Evolutionary conservation across 2,797 vertebrate species (phyloP).

Genomic region (Alcedo atthis): DNA sequence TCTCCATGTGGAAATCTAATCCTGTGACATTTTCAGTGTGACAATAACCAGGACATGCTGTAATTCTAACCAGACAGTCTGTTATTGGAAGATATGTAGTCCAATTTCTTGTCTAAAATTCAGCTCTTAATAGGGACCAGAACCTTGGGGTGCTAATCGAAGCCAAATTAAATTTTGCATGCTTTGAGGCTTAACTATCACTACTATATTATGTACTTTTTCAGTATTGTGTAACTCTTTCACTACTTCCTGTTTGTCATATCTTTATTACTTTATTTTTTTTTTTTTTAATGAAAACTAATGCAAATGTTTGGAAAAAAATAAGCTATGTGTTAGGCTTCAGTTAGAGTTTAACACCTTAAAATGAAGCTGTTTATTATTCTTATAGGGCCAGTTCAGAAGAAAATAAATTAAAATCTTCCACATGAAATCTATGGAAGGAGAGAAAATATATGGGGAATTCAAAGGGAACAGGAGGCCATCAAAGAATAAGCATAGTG

Average conservation of each 20-base stretch:
- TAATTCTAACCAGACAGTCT: conserved; percentile 50
- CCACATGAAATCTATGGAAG: not conserved
- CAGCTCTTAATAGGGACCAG: conserved; percentile 53
- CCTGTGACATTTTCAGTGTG: conserved; percentile 49
- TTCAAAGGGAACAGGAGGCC: not conserved
- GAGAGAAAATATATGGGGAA: not conserved
- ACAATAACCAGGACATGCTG: conserved; percentile 43
- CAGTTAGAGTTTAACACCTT: not conserved
- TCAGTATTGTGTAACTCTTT: not conserved
- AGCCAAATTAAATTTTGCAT: conserved; percentile 43
- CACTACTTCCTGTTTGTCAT: not conserved
- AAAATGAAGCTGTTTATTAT: not conserved
- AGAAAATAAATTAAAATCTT: not conserved
- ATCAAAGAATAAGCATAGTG: fast-evolving
- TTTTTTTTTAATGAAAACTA: not conserved
- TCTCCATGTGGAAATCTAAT: not conserved
- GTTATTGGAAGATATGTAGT: not conserved
- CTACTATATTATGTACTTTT: not conserved
- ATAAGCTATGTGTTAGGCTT: not conserved
- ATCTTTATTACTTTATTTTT: not conserved
- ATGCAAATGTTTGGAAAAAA: not conserved
- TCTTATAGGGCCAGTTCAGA: not conserved
- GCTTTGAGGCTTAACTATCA: not conserved
- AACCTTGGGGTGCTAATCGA: conserved; percentile 28
- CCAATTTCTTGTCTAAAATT: conserved; percentile 47